Conservation (phyloP, 1,140 invertebrate species). For the Linepithema humile region DNA sequence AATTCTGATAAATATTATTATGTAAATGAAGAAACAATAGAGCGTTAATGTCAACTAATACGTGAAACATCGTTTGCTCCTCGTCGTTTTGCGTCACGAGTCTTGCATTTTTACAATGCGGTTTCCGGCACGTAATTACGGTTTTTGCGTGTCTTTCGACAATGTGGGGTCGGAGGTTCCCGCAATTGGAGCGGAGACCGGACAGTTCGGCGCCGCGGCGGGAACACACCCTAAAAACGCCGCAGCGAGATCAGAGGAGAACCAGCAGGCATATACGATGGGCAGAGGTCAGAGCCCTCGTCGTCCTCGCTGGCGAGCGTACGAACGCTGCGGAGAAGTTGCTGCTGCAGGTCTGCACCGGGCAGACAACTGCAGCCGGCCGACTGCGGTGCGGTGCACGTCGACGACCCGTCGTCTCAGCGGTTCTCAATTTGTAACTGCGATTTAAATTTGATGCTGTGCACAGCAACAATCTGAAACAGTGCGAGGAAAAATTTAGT, state of each 20-base stretch:
- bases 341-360: conserved; percentile 51
- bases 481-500: too few relatives aligned
- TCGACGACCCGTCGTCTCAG: conserved; percentile 57
- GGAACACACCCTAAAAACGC: conserved; percentile 63
- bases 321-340: conserved; percentile 46
- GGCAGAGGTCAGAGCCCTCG: conserved; percentile 76
- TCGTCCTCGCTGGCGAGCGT: conserved; percentile 68
- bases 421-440: conserved; percentile 67
- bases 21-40: too few relatives aligned
- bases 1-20: not conserved
- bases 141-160: not conserved
- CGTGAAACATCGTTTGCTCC: too few relatives aligned
- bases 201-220: conserved; percentile 56
- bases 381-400: conserved; percentile 52
- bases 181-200: conserved; percentile 57
- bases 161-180: conserved; percentile 40
- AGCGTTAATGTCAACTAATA: too few relatives aligned
- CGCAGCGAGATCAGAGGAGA: conserved; percentile 61
- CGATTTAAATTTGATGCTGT: not conserved
- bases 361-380: conserved; percentile 68
- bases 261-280: conserved; percentile 54
- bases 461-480: not conserved
- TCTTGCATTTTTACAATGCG: not conserved
- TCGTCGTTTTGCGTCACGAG: not conserved
- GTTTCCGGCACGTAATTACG: not conserved